These are phyloP conservation scores for Falcunculus frontatus DNA, from an alignment of 2,113 vertebrate species.

Conservation along the genomic window DNA sequence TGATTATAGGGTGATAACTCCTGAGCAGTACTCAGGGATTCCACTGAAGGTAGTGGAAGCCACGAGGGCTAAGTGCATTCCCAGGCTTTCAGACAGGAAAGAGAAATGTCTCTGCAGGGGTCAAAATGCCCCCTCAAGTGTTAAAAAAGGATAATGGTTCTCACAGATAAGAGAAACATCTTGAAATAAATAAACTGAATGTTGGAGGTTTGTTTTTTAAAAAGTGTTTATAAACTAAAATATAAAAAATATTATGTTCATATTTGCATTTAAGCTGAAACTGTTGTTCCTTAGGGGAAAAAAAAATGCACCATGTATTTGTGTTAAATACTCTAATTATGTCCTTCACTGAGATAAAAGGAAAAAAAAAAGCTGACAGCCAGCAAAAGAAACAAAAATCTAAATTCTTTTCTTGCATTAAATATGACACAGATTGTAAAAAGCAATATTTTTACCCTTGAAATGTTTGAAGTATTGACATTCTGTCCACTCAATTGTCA, in stretches of 20 bases:
- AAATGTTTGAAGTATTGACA: conserved; percentile 86
- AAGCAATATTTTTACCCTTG: conserved; percentile 89
- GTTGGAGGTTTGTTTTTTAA: background rate
- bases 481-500: conserved; percentile 74
- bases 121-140: background rate
- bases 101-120: background rate
- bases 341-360: conserved; percentile 46
- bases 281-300: background rate
- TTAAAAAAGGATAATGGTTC: background rate
- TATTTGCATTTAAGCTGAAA: background rate
- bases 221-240: background rate
- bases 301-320: background rate
- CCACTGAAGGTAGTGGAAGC: background rate
- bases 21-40: background rate
- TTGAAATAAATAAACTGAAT: background rate
- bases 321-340: conserved; percentile 57
- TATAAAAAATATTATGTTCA: background rate
- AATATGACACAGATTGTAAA: conserved; percentile 89
- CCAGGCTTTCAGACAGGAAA: background rate
- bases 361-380: conserved; percentile 84
- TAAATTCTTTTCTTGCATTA: conserved; percentile 86
- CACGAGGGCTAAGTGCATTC: background rate
- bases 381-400: conserved; percentile 83
- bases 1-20: conserved; percentile 25
- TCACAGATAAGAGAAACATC: background rate